Evolutionary conservation across 2,113 vertebrate genomes (phyloP).

Genomic region (Mobula hypostoma): DNA sequence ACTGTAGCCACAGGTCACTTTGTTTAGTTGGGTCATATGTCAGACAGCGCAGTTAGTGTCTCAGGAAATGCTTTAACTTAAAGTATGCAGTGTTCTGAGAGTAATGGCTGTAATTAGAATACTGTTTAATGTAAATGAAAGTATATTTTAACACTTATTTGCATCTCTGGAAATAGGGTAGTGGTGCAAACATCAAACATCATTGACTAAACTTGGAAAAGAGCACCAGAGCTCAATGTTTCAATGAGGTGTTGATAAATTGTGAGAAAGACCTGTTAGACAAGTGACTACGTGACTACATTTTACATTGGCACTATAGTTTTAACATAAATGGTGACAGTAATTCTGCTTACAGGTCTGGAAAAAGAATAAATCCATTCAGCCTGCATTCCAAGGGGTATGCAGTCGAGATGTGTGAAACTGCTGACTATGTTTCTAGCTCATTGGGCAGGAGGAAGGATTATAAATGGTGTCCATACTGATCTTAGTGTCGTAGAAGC

Average conservation of each 20-base stretch:
- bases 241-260: not conserved
- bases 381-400: not conserved
- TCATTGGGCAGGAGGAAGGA: not conserved
- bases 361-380: not conserved
- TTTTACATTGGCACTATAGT: not conserved
- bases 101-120: not conserved
- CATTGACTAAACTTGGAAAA: not conserved
- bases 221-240: not conserved
- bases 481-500: not conserved
- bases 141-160: not conserved
- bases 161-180: not conserved
- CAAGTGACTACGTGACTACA: not conserved
- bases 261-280: not conserved
- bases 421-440: not conserved
- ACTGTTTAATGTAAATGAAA: not conserved
- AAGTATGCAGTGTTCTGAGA: not conserved
- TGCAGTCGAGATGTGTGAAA: not conserved
- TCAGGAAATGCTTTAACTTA: not conserved
- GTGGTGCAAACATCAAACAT: too few relatives aligned
- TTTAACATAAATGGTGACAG: not conserved
- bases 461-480: not conserved
- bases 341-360: not conserved
- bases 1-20: not conserved
- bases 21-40: not conserved
- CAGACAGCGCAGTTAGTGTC: not conserved